These are phyloP conservation scores for Atlantisia rogersi DNA, from an alignment of 2,113 vertebrate species.

Conservation along the genomic window DNA sequence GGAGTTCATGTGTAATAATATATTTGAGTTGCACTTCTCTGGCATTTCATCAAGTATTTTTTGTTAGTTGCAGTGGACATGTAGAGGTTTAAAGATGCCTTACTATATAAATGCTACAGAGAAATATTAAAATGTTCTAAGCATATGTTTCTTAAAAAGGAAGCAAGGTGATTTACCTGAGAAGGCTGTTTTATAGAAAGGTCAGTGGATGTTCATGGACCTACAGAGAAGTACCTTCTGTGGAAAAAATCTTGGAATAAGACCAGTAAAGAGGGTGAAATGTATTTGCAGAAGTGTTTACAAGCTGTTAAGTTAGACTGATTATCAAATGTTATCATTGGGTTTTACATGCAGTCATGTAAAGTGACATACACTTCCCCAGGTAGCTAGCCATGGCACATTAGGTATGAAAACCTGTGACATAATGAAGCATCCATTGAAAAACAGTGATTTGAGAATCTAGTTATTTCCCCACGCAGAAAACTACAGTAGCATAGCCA, in stretches of 20 bases:
- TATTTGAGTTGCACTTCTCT: not conserved
- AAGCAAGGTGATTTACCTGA: not conserved
- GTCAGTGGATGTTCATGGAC: not conserved
- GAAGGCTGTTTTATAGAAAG: not conserved
- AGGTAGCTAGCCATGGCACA: not conserved
- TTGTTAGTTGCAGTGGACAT: not conserved
- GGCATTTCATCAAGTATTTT: not conserved
- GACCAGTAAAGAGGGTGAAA: not conserved
- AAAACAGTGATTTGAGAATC: not conserved
- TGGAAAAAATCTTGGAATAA: not conserved
- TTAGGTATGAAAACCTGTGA: not conserved
- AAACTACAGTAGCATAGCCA: not conserved
- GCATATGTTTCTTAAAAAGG: not conserved
- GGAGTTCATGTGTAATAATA: not conserved
- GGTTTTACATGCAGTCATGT: not conserved
- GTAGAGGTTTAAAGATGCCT: not conserved
- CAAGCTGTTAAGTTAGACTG: fast-evolving
- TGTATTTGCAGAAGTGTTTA: not conserved
- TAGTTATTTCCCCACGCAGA: not conserved
- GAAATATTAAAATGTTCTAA: not conserved
- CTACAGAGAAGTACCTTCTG: not conserved
- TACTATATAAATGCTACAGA: not conserved
- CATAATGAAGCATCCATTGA: not conserved
- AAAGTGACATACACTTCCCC: not conserved
- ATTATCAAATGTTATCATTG: not conserved